These are phyloP conservation scores for Trichopria drosophilae DNA, from an alignment of 2,888 invertebrate genomes.

Conservation along the genomic window DNA sequence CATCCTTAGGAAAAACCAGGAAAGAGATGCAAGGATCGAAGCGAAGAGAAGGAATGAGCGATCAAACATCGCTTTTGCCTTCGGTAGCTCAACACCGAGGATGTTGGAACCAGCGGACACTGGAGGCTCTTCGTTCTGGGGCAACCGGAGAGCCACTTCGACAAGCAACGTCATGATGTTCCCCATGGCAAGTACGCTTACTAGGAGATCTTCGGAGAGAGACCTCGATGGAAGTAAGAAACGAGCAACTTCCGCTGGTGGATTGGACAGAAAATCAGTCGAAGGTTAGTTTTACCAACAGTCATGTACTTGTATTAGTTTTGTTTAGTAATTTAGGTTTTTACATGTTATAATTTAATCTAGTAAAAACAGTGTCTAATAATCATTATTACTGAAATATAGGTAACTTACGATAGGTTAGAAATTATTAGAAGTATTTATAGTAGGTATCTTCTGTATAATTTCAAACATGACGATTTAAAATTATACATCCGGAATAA, in stretches of 20 bases:
- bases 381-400: too few species aligned
- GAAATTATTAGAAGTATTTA: too few species aligned
- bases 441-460: too few species aligned
- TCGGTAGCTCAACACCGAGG: constrained; percentile 89
- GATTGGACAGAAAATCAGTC: constrained; percentile 68
- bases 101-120: constrained; percentile 82
- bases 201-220: constrained; percentile 82
- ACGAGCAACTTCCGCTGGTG: constrained; percentile 73
- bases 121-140: constrained; percentile 77
- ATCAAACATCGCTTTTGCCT: constrained; percentile 77
- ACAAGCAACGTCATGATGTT: constrained; percentile 83
- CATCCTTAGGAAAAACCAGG: constrained; percentile 81
- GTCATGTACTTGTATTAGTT: too few species aligned
- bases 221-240: constrained; percentile 79
- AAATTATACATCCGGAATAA: too few species aligned
- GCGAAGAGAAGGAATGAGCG: constrained; percentile 78
- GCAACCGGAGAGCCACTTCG: constrained; percentile 85
- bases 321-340: too few species aligned
- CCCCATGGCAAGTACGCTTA: constrained; percentile 66
- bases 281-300: constrained; percentile 68
- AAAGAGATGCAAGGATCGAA: constrained; percentile 80
- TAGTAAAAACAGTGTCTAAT: too few species aligned
- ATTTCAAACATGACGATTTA: too few species aligned
- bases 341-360: too few species aligned
- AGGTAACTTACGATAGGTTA: too few species aligned